Evolutionary conservation across 2,113 vertebrate species (phyloP), one percentile per base, ranked within the genome.

Genomic region (Isichthys henryi): DNA sequence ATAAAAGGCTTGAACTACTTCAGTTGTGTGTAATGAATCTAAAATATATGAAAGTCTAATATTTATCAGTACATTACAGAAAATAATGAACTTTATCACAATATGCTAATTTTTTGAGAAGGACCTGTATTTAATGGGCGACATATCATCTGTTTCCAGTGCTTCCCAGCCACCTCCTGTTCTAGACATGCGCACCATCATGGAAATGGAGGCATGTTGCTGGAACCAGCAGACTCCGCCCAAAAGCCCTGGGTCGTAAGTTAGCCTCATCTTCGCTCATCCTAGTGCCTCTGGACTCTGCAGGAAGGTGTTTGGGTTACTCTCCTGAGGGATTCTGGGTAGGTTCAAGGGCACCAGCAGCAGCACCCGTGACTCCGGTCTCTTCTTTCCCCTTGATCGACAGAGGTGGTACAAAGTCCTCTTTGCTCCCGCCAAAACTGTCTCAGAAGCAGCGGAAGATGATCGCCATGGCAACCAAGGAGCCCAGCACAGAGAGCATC

Each of bases 401-500:
- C 88, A 90, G 91, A 92, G 95, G 96, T 90, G 91, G 87, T 91
- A 90, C 90, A 91, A 98, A 97, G 94, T 92, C 95, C 62, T 91
- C 91, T 83, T 93, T 94, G 90, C 93, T 95, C 95, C 95, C 96
- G 88, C 93, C 94, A 90, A 99, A 97, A 90, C 95, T 99, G 92
- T 99, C 98, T 93, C 98, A 99, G 96, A 99, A 98, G 94, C 98
- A 99, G 94, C 97, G 98, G 92, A 99, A 99, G 94, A 96, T 99
- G 96, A 96, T 99, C 92, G 97, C 98, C 83, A 92, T 98, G 96
- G 96, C 96, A 91, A 96, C 92, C 90, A 99, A 97, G 94, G 98
- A 99, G 89, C 94, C 93, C 84, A 94, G 70, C 91, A 80, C 35
- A 1, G 97, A 98, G 89, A 93, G 92, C 58, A 27, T 94, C 48